These are phyloP conservation scores for Scophthalmus maximus DNA, from an alignment of 2,113 vertebrate genomes.

Conservation along the genomic window DNA sequence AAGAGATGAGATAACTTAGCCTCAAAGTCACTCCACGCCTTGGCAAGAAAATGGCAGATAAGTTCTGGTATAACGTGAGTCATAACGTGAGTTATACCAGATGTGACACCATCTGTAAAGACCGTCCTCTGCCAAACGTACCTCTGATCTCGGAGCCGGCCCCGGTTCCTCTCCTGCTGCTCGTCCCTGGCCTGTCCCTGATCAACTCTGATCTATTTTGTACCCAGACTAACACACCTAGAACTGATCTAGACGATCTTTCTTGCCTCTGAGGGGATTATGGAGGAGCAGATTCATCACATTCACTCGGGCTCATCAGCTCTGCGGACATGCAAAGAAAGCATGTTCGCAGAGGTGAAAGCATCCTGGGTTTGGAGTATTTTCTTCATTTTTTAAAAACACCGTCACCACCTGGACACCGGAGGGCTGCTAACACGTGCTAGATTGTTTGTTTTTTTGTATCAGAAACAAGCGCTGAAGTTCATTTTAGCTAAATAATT, in stretches of 20 bases:
- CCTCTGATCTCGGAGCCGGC: slow-evolving; percentile 23
- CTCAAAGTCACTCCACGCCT: neutral
- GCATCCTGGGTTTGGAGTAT: slow-evolving; percentile 16
- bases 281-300: slow-evolving; percentile 66
- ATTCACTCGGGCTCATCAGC: slow-evolving; percentile 59
- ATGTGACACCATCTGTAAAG: slow-evolving; percentile 29
- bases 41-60: neutral
- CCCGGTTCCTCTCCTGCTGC: slow-evolving; percentile 3
- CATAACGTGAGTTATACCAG: no score
- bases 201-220: slow-evolving; percentile 75
- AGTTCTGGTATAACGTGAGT: neutral
- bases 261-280: slow-evolving; percentile 33
- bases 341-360: slow-evolving; percentile 49
- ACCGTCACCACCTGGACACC: slow-evolving; percentile 31
- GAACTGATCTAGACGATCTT: slow-evolving; percentile 58
- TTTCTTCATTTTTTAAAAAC: slow-evolving; percentile 35
- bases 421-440: neutral
- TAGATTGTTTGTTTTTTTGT: neutral
- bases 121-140: slow-evolving; percentile 13
- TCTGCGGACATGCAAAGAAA: no score
- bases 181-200: slow-evolving; percentile 33
- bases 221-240: slow-evolving; percentile 75
- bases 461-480: no score
- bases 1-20: neutral
- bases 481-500: no score